Conservation (phyloP, 2,888 invertebrate species). For the Trilocha varians region DNA sequence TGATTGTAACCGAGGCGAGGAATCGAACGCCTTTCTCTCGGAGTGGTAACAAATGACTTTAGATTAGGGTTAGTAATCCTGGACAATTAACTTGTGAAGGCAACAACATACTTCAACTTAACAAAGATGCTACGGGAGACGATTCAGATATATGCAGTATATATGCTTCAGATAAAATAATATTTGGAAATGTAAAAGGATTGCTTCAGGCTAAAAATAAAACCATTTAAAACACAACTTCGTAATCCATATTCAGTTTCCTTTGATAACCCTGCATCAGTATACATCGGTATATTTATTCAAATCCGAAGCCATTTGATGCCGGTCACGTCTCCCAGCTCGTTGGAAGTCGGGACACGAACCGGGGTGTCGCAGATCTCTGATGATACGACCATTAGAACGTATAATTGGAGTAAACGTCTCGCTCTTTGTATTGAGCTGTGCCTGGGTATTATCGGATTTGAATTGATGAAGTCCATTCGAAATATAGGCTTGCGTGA, state of each 20-base stretch:
- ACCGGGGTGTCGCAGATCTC: constrained; percentile 41
- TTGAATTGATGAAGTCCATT: neutral
- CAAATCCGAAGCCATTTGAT: constrained; percentile 49
- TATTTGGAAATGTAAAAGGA: too few species aligned
- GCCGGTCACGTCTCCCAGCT: constrained; percentile 49
- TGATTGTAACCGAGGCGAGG: constrained; percentile 47
- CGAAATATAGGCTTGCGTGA: neutral
- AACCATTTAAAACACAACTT: too few species aligned
- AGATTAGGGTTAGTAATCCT: constrained; percentile 20
- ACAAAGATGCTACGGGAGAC: neutral
- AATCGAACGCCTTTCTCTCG: constrained; percentile 61
- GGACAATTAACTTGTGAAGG: neutral
- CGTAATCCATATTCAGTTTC: too few species aligned
- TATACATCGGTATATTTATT: constrained; percentile 53
- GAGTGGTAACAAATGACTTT: constrained; percentile 53
- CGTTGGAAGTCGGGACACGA: constrained; percentile 44
- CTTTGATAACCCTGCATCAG: neutral
- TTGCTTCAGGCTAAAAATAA: too few species aligned
- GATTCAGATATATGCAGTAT: neutral
- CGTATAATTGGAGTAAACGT: constrained; percentile 6
- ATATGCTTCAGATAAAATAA: too few species aligned
- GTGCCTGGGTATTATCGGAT: neutral
- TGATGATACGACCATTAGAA: constrained; percentile 33
- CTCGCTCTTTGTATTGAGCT: neutral
- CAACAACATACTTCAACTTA: neutral